Conservation (phyloP, 1,140 invertebrate genomes). For the Elysia chlorotica region DNA sequence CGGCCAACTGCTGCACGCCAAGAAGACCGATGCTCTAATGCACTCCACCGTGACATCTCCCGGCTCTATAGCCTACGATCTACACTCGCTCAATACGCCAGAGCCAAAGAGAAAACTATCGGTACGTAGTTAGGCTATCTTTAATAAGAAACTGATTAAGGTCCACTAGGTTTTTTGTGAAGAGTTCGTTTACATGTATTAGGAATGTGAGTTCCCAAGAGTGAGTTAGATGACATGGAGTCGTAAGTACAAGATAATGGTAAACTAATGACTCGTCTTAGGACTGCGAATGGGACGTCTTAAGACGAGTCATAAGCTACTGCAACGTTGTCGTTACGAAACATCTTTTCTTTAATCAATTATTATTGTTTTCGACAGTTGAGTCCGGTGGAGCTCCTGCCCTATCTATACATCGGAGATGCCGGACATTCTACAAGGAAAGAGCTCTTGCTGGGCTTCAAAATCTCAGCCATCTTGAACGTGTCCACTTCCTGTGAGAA, state of each 20-base stretch:
- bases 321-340: not conserved
- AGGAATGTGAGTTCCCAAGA: no score
- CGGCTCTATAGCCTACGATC: not conserved
- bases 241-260: no score
- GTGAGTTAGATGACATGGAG: no score
- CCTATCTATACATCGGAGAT: conserved; percentile 60
- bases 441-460: conserved; percentile 51
- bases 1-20: not conserved
- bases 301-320: no score
- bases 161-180: no score
- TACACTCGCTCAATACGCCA: no score
- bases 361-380: conserved; percentile 18
- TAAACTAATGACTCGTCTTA: no score
- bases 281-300: no score
- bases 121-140: no score
- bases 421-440: conserved; percentile 56
- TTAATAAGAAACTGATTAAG: no score
- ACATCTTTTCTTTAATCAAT: not conserved
- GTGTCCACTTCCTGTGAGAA: conserved; percentile 61
- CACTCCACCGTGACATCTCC: not conserved
- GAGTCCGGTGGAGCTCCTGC: conserved; percentile 60
- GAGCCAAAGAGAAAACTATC: no score
- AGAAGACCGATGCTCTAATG: not conserved
- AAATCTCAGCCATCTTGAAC: conserved; percentile 62
- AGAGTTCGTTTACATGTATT: no score